Evolutionary conservation across 2,797 vertebrate species (phyloP), one percentile per base, ranked within the genome.

Genomic region (Sebastes oblongus): DNA sequence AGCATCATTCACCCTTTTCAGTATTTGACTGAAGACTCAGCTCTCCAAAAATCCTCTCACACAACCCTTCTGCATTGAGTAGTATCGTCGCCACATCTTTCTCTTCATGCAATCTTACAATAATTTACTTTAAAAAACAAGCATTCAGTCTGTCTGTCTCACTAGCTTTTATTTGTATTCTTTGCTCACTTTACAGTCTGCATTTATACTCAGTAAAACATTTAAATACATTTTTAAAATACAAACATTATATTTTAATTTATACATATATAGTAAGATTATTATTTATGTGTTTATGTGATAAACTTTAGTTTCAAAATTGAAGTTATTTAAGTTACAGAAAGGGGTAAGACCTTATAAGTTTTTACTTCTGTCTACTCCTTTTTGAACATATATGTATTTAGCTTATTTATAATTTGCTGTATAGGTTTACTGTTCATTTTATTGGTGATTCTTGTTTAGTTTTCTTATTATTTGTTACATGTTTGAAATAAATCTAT

Each of bases 1-100:
- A 79, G 24, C 55, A 61, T 64, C 66, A 54, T n/a, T 75, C 4
- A 10, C 25, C 11, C 20, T 78, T 50, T 74, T 74, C 9, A 27
- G 54, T n/a, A 12, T 64, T 72, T 50, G 22, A 69, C 59, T 74
- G 22, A 79, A 77, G n/a, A 56, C 55, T 77, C 22, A 64, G 5
- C 52, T 65, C 70, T 50, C 13, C 50, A 42, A 50, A 59, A 34
- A 75, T 42, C 6, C 30, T n/a, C 30, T 39, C 12, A 50, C 11
- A 20, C 18, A 24, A 18, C n/a, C 56, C 18, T 1, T 55, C 39
- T 56, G 18, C 66, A 59, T 4, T 20, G 34, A 77, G 27, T 39
- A 50, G 16, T 25, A 39, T 55, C 32, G 18, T 56, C 20, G 20
- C 6, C 22, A 4, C 56, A 64, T 66, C 34, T 29, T 58, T 66